Evolutionary conservation across 2,888 invertebrate genomes (phyloP).

Genomic region (Gastrophysa polygoni): DNA sequence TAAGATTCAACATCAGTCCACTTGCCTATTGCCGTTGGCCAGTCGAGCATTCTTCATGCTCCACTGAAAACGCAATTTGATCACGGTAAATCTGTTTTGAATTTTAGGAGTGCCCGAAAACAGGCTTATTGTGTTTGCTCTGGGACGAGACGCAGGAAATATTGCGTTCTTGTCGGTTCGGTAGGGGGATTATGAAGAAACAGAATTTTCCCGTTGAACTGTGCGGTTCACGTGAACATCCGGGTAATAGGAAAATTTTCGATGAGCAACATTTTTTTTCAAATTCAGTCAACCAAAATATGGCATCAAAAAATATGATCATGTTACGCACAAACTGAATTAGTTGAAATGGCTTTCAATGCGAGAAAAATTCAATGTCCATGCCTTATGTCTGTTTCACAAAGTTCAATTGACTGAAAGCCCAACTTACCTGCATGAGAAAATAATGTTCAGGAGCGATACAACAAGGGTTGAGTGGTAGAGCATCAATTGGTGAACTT

Average conservation of each 20-base stretch:
- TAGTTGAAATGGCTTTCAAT: conserved; percentile 16
- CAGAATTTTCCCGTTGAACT: background rate
- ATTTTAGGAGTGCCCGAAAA: background rate
- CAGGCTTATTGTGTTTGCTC: background rate
- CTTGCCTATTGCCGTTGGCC: background rate
- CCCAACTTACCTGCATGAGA: conserved; percentile 9
- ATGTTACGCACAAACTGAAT: conserved; percentile 11
- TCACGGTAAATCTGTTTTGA: background rate
- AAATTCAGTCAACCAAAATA: too few species aligned
- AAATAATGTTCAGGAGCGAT: conserved; percentile 3
- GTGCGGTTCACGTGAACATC: background rate
- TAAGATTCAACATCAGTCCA: background rate
- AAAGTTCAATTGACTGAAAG: conserved; percentile 9
- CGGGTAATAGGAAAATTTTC: background rate
- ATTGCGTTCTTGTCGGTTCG: background rate
- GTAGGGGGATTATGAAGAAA: background rate
- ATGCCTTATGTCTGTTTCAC: conserved; percentile 12
- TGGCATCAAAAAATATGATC: conserved; percentile 19
- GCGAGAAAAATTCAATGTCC: background rate
- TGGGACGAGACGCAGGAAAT: background rate
- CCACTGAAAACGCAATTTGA: background rate
- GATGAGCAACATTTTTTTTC: background rate
- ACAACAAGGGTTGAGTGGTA: too few species aligned
- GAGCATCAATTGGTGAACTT: too few species aligned
- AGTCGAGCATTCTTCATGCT: background rate